A percentile compares a stretch with the other conserved stretches of the same genome.
These are phyloP conservation scores for Phoxinus phoxinus DNA, from an alignment of 2,113 vertebrate species.

Conservation along the genomic window DNA sequence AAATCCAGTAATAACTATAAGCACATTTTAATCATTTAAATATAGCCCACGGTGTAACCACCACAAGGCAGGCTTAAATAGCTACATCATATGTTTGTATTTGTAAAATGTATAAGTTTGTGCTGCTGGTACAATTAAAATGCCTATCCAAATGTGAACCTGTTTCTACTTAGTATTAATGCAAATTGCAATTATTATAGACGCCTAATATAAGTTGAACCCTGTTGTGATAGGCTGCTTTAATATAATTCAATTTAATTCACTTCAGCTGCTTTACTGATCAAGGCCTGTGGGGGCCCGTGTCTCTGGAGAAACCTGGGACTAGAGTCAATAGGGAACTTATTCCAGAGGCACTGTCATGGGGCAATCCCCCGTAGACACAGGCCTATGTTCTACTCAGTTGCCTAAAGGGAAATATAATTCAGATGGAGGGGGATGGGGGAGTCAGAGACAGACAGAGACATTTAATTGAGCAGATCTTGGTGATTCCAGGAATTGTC, in stretches of 20 bases:
- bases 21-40: conserved; percentile 37
- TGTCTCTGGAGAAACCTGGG: conserved; percentile 49
- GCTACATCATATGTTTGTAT: conserved; percentile 3
- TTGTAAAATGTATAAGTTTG: not conserved
- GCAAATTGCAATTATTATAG: conserved; percentile 31
- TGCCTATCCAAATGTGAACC: not conserved
- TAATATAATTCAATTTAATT: conserved; percentile 48
- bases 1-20: conserved; percentile 18
- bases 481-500: conserved; percentile 55
- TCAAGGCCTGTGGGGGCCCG: conserved; percentile 41
- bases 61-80: not conserved
- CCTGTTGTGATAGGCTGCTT: conserved; percentile 28
- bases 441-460: conserved; percentile 27
- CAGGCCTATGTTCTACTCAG: conserved; percentile 27
- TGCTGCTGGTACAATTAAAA: not conserved
- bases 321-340: conserved; percentile 40
- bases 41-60: conserved; percentile 22
- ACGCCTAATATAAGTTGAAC: conserved; percentile 13
- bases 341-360: conserved; percentile 38
- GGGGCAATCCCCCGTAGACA: conserved; percentile 41
- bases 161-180: conserved; percentile 11
- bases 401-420: conserved; percentile 37
- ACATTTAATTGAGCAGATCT: conserved; percentile 47
- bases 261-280: conserved; percentile 48
- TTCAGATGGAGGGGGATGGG: conserved; percentile 25